These are phyloP conservation scores for Cantharis lateralis DNA, from an alignment of 2,888 invertebrate genomes.

Conservation along the genomic window DNA sequence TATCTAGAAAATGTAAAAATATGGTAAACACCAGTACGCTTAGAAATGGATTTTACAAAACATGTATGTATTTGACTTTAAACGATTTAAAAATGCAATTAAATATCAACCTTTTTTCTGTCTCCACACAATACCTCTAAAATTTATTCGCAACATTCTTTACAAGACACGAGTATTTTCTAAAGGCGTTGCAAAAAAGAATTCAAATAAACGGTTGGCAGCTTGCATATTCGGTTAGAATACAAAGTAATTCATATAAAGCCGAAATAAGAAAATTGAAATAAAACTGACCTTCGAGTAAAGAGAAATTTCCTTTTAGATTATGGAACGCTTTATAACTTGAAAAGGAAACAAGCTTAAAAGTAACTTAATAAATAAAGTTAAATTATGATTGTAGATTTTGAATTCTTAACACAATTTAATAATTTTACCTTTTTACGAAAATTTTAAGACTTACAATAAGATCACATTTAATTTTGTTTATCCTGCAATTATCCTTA, in stretches of 20 bases:
- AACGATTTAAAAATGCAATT: not conserved
- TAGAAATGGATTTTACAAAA: not conserved
- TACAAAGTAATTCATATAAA: slow-evolving; percentile 4
- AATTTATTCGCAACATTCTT: not conserved
- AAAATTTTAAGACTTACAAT: not conserved
- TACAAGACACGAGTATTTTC: not conserved
- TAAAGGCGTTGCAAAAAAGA: not conserved
- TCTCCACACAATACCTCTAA: not conserved
- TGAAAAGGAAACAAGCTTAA: not conserved
- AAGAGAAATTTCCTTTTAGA: not conserved
- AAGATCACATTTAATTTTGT: not conserved
- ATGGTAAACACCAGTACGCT: not conserved
- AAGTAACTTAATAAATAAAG: not conserved
- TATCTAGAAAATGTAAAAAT: not conserved
- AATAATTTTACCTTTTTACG: not conserved
- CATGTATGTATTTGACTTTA: not conserved
- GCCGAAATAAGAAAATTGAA: slow-evolving; percentile 3
- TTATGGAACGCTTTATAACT: not conserved
- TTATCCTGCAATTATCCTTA: not conserved
- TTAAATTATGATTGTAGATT: not conserved
- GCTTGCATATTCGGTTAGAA: slow-evolving; percentile 5
- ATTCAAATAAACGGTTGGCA: slow-evolving; percentile 6
- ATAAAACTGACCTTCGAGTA: slow-evolving; percentile 1
- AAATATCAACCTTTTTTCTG: not conserved
- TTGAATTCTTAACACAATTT: not conserved